Evolutionary conservation across 2,797 vertebrate genomes (phyloP).

Genomic region (Aotus griseimembra): DNA sequence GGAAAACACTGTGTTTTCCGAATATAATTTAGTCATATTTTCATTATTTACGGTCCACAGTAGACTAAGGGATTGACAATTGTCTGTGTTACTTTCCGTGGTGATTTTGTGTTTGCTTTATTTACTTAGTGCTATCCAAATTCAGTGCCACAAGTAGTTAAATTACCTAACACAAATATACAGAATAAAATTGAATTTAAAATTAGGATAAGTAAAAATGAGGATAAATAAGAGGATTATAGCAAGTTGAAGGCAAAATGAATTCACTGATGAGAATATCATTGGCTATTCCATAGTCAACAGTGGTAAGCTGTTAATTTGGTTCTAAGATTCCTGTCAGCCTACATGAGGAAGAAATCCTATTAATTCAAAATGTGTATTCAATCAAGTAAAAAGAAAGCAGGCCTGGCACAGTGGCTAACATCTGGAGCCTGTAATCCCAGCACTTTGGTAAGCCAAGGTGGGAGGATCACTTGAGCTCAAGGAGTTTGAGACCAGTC

Average conservation of each 20-base stretch:
- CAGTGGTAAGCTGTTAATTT: not conserved
- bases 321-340: not conserved
- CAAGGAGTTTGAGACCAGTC: not conserved
- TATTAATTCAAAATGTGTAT: not conserved
- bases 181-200: not conserved
- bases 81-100: not conserved
- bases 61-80: not conserved
- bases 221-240: not conserved
- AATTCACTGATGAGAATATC: not conserved
- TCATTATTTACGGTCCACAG: not conserved
- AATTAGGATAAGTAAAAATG: not conserved
- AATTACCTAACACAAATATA: not conserved
- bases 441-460: not conserved
- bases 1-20: not conserved
- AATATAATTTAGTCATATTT: not conserved
- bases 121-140: not conserved
- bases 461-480: not conserved
- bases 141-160: not conserved
- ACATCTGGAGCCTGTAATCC: not conserved
- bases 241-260: not conserved
- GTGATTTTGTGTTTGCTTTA: not conserved
- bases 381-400: not conserved
- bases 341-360: not conserved
- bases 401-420: not conserved
- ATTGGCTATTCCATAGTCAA: not conserved